A percentile compares a stretch with the other conserved stretches of the same genome.
These are phyloP conservation scores for Lichenostomus cassidix DNA, from an alignment of 2,113 vertebrate species.

Conservation along the genomic window DNA sequence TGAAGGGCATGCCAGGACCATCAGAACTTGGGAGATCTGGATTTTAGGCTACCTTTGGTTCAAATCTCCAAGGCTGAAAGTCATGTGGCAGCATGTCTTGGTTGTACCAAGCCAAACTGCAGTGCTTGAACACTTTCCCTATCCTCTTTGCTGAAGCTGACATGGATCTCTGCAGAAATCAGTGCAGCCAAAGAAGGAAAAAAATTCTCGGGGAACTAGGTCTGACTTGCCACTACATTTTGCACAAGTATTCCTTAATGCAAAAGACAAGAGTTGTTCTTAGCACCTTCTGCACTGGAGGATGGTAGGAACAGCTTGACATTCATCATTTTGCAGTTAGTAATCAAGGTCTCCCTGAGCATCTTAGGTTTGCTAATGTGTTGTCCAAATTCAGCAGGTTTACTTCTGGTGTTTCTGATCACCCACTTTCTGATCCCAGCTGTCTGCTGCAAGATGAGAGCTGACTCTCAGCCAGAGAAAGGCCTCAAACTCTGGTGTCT, in stretches of 20 bases:
- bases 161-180: neutral
- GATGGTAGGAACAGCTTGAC: neutral
- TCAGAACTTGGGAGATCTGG: neutral
- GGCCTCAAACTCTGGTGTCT: neutral
- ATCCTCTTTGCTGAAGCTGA: neutral
- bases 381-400: neutral
- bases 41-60: neutral
- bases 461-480: neutral
- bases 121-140: neutral
- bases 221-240: neutral
- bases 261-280: neutral
- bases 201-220: neutral
- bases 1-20: neutral
- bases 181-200: neutral
- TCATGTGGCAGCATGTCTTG: neutral
- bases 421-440: neutral
- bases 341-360: neutral
- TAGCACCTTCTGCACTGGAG: neutral
- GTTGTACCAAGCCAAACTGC: neutral
- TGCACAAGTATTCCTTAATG: neutral
- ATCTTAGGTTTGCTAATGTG: neutral
- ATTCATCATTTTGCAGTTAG: neutral
- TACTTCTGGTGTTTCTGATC: neutral
- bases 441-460: neutral
- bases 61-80: neutral